phyloP scores from a whole-genome alignment of 37 sponge, comb jelly and placozoan species.

The Chondrilla cf. caribensis region DNA sequence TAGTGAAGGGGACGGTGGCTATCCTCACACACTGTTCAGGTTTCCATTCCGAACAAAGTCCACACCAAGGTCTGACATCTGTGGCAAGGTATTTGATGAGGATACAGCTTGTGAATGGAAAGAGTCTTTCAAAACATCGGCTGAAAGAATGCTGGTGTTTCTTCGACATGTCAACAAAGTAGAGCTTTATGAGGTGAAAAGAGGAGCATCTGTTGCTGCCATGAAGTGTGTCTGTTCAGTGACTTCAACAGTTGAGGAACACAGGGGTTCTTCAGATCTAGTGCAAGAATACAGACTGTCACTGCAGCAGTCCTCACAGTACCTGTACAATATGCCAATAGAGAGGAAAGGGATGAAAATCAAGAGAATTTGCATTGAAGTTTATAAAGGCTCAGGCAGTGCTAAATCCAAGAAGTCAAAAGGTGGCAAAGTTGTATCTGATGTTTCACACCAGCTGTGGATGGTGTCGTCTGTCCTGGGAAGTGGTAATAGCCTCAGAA shows the following conservation, averaged over 20 bases:
- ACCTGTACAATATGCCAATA: not conserved
- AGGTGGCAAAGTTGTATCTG: not conserved
- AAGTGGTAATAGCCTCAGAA: not conserved
- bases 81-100: slow-evolving; percentile 13
- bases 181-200: slow-evolving; percentile 38
- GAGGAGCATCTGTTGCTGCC: not conserved
- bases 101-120: slow-evolving; percentile 7
- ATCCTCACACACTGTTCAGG: slow-evolving; percentile 64
- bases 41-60: slow-evolving; percentile 50
- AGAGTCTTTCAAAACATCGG: slow-evolving; percentile 18
- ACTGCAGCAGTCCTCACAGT: too few relatives aligned
- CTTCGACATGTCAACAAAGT: slow-evolving; percentile 46
- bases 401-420: not conserved
- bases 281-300: too few relatives aligned
- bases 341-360: not conserved
- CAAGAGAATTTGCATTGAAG: not conserved
- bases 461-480: slow-evolving; percentile 6
- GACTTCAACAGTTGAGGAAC: not conserved
- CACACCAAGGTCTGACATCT: slow-evolving; percentile 43
- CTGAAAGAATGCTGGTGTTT: slow-evolving; percentile 52
- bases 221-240: slow-evolving; percentile 8
- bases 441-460: not conserved
- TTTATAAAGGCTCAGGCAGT: not conserved
- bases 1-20: not conserved
- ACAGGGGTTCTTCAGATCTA: too few relatives aligned